Conservation (phyloP, 2,113 vertebrate genomes). For the Tachysurus vachellii region DNA sequence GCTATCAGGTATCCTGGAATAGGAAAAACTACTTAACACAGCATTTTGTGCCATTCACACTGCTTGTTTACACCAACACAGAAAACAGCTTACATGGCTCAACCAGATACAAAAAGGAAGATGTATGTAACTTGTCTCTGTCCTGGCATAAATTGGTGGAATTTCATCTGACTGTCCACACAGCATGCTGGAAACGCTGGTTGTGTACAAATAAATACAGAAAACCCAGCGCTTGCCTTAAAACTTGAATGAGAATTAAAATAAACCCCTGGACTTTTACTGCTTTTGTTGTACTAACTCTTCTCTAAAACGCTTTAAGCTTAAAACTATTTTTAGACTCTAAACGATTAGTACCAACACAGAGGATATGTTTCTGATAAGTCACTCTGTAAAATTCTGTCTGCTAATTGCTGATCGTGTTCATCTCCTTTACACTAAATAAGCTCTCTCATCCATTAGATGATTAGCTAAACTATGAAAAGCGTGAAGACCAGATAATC, state of each 20-base stretch:
- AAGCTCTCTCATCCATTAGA: background rate
- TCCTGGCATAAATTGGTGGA: background rate
- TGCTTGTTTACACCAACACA: background rate
- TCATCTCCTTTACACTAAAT: background rate
- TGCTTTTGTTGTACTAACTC: background rate
- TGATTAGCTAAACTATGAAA: background rate
- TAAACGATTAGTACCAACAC: background rate
- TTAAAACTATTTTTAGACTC: background rate
- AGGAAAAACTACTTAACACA: background rate
- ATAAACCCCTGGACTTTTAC: background rate
- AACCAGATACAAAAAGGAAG: background rate
- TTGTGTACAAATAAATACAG: background rate
- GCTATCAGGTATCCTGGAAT: background rate
- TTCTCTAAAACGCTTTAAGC: background rate
- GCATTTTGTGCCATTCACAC: background rate
- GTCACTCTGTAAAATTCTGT: background rate
- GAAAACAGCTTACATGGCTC: background rate
- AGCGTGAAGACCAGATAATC: background rate
- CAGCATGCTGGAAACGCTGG: background rate
- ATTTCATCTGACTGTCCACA: background rate
- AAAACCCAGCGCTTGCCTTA: background rate
- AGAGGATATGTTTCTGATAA: background rate
- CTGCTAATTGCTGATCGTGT: background rate
- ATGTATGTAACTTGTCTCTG: background rate
- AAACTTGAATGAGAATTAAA: background rate